phyloP scores from a whole-genome alignment of 2,888 invertebrate species.

The Lymantria monacha region DNA sequence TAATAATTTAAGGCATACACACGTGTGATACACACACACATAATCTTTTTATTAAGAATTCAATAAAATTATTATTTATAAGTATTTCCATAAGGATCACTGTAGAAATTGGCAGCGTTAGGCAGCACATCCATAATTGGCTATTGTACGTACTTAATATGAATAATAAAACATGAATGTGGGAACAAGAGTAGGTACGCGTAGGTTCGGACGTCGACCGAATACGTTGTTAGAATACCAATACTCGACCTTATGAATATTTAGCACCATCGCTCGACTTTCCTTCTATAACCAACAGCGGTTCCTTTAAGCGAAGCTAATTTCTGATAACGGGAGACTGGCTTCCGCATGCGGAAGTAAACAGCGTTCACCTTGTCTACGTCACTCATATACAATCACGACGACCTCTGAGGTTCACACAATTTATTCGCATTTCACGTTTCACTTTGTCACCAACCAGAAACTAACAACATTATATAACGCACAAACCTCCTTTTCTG shows the following conservation, averaged over 20 bases:
- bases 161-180: slow-evolving; percentile 37
- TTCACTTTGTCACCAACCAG: slow-evolving; percentile 25
- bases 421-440: slow-evolving; percentile 23
- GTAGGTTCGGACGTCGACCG: slow-evolving; percentile 62
- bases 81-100: background rate
- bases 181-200: slow-evolving; percentile 49
- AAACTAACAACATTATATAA: slow-evolving; percentile 21
- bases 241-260: slow-evolving; percentile 67
- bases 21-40: too few relatives aligned
- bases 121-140: slow-evolving; percentile 8
- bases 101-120: slow-evolving; percentile 5
- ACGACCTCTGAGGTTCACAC: slow-evolving; percentile 19
- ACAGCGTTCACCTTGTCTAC: slow-evolving; percentile 39
- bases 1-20: too few relatives aligned
- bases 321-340: slow-evolving; percentile 54
- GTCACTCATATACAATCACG: slow-evolving; percentile 23
- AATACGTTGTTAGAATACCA: slow-evolving; percentile 59
- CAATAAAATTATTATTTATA: too few relatives aligned
- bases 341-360: slow-evolving; percentile 46
- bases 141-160: slow-evolving; percentile 12
- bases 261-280: slow-evolving; percentile 59
- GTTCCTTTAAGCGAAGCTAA: slow-evolving; percentile 46
- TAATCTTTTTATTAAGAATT: too few relatives aligned
- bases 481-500: slow-evolving; percentile 9
- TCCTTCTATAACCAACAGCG: slow-evolving; percentile 53